Base-by-base conservation (phyloP, 2,113 vertebrate genomes). In the Cryptoleucopteryx plumbea region DNA sequence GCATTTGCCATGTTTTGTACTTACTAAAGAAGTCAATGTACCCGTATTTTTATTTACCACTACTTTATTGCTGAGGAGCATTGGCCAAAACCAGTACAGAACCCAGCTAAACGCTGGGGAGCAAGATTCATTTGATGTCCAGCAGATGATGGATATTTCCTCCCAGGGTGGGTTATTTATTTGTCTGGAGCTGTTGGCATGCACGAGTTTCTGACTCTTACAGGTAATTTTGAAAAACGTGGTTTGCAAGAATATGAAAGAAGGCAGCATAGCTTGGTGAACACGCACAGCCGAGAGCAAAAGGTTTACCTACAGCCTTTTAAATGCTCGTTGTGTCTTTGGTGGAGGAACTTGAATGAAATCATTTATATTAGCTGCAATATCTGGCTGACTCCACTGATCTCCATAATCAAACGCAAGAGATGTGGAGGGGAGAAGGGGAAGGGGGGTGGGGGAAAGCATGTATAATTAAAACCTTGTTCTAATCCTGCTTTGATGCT, bases 401-500 rank as follows among this genome's bases (percentile, higher is more conserved):
- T 94, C 93, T 95, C 79, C 20, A 29, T 52, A 94, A 97, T 95
- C 96, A 97, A 97, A 96, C 2, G 8, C 58, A 23, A 93, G 84
- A 93, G 92, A 94, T 94, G 85, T 93, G 88, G 77, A 68, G 68
- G 47, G 63, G 45, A 81, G 42, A 83, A 75, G 61, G 36, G 56
- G 7, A 72, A 59, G 14, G n/a, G 29, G 56, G 38, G 21, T 17
- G 18, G 25, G 52, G 9, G 48, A 34, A 63, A 88, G 50, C 23
- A 1, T 62, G 48, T 67, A 88, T 93, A 93, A 93, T 93, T 97
- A 89, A 96, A 96, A 93, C 93, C 92, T 95, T 96, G 92, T 95
- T 97, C 82, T 92, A 96, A 96, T 97, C 85, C 85, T 36, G 34
- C 96, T 97, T 97, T 97, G 97, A 97, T 95, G 95, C 92, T 91